Percentiles rank a stretch among this genome's conserved stretches.
phyloP scores from a whole-genome alignment of 2,113 vertebrate genomes.

The Rhinoptilus africanus region DNA sequence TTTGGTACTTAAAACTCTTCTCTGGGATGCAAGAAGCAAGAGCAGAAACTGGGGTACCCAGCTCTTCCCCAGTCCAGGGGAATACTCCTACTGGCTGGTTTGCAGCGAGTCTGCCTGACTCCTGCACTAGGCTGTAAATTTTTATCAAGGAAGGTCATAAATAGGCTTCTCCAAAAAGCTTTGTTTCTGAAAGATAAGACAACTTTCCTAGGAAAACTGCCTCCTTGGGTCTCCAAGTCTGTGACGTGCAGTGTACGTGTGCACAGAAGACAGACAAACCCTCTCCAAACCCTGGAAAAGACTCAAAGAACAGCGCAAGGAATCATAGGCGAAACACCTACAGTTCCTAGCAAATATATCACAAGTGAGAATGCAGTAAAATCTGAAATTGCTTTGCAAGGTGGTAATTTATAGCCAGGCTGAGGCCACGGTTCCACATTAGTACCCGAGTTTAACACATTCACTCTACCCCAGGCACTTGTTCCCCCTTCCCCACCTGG shows the following conservation, averaged over 20 bases:
- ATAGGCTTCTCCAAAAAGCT: background rate
- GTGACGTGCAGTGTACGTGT: accelerated
- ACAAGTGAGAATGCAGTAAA: background rate
- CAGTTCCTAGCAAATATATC: background rate
- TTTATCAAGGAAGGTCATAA: background rate
- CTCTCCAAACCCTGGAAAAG: background rate
- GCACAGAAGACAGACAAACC: background rate
- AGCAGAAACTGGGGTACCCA: background rate
- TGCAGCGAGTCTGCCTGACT: background rate
- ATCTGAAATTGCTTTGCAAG: background rate
- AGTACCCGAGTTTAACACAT: background rate
- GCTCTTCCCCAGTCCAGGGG: background rate
- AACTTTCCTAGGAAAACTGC: background rate
- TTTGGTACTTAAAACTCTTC: background rate
- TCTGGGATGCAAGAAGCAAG: accelerated
- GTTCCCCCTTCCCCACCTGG: background rate
- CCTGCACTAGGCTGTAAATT: background rate
- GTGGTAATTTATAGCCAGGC: slow-evolving; percentile 12
- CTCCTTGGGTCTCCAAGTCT: background rate
- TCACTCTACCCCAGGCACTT: background rate
- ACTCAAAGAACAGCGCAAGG: background rate
- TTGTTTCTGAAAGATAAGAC: background rate
- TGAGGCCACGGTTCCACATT: background rate
- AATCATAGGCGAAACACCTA: background rate
- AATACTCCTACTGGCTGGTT: background rate